Percentiles rank a stretch among this genome's conserved stretches.
Conservation (phyloP, 35 echinoderm and acorn worm species). For the Amphiura filiformis region DNA sequence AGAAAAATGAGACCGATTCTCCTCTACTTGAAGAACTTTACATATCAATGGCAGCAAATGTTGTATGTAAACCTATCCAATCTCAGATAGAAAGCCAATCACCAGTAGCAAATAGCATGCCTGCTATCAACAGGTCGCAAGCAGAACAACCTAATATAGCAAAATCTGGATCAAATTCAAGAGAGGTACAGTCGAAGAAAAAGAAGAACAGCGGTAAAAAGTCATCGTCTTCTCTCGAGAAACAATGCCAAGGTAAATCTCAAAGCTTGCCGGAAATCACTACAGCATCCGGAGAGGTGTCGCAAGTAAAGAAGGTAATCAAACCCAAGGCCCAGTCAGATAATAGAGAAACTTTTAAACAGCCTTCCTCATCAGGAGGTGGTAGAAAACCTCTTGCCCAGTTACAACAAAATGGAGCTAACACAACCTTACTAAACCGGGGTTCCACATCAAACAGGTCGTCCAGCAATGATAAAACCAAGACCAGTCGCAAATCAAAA, state of each 20-base stretch:
- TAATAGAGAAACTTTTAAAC: background rate
- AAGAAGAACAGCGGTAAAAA: background rate
- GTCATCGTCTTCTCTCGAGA: too few relatives aligned
- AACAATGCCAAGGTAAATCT: too few relatives aligned
- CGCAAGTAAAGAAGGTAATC: background rate
- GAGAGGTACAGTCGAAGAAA: background rate
- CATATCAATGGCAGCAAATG: too few relatives aligned
- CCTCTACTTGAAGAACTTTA: too few relatives aligned
- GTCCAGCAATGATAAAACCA: background rate
- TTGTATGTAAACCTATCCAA: too few relatives aligned
- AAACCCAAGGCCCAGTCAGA: background rate
- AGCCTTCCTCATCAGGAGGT: background rate
- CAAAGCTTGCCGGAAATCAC: background rate
- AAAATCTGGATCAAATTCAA: background rate
- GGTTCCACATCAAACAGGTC: background rate
- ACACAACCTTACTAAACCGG: background rate
- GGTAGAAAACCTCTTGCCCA: background rate
- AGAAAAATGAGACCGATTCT: too few relatives aligned
- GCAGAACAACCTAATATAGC: too few relatives aligned
- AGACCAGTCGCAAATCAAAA: background rate
- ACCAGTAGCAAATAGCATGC: too few relatives aligned
- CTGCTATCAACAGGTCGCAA: too few relatives aligned
- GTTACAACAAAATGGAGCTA: background rate
- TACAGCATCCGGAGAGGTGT: background rate
- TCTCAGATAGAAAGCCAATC: too few relatives aligned